Conservation (phyloP, 1,140 invertebrate species). For the Saccostrea cuccullata region DNA sequence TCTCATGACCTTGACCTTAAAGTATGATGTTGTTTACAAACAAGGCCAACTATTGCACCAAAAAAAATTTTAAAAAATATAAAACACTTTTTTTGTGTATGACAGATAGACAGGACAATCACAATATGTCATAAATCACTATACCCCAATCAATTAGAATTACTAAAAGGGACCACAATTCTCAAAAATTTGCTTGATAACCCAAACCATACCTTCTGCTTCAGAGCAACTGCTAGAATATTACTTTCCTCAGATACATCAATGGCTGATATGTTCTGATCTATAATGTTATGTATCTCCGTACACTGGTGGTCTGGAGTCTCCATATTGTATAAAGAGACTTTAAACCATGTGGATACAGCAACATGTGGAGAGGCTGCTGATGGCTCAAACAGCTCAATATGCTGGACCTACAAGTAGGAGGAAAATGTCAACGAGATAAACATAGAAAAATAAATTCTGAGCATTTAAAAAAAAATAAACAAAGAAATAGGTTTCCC, state of each 20-base stretch:
- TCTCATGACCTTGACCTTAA: too few species aligned
- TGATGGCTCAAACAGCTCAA: conserved; percentile 45
- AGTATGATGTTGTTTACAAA: too few species aligned
- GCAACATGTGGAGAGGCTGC: neutral
- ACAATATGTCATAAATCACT: too few species aligned
- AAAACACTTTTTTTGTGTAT: too few species aligned
- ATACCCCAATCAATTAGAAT: too few species aligned
- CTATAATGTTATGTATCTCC: conserved; percentile 6
- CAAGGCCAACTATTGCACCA: too few species aligned
- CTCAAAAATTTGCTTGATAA: too few species aligned
- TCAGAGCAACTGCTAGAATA: conserved; percentile 1
- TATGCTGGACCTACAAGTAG: conserved; percentile 47
- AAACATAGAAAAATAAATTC: too few species aligned
- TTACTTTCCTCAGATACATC: neutral
- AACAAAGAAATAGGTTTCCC: too few species aligned
- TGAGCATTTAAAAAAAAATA: too few species aligned
- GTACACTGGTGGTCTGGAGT: neutral
- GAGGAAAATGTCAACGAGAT: neutral
- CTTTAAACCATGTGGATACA: conserved; percentile 23
- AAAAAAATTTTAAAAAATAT: too few species aligned
- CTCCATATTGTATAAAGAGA: neutral
- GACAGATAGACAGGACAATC: too few species aligned
- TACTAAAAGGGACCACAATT: neutral
- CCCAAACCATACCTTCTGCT: neutral
- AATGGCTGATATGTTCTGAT: neutral